These are phyloP conservation scores for Ischnura elegans DNA, from an alignment of 2,888 invertebrate genomes.

Conservation along the genomic window DNA sequence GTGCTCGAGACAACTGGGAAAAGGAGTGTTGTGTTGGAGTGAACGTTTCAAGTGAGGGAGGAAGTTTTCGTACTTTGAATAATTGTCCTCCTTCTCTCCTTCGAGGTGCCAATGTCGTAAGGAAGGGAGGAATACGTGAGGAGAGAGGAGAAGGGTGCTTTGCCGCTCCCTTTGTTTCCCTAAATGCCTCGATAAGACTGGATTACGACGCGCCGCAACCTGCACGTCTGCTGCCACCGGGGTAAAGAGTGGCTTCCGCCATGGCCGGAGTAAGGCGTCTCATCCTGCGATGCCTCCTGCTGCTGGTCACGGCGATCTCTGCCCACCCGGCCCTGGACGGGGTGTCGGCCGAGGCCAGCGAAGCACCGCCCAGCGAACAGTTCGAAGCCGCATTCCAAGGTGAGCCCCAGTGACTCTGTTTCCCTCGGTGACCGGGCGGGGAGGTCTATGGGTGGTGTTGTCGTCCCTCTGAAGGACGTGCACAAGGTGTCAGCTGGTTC, in stretches of 20 bases:
- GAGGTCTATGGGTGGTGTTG: background rate
- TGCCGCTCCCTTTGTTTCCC: background rate
- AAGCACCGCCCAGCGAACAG: conserved; percentile 50
- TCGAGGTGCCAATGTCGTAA: background rate
- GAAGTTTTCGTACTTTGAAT: background rate
- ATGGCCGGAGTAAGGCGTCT: conserved; percentile 47
- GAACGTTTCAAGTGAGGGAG: background rate
- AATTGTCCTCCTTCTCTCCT: background rate
- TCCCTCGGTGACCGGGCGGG: background rate
- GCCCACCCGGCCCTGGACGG: conserved; percentile 49
- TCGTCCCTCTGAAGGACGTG: background rate
- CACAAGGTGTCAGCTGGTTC: background rate
- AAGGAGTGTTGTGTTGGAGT: background rate
- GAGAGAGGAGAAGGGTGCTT: background rate
- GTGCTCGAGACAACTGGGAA: background rate
- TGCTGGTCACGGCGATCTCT: conserved; percentile 43
- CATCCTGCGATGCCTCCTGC: conserved; percentile 39
- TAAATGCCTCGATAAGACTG: conserved; percentile 58
- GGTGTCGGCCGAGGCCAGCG: conserved; percentile 54
- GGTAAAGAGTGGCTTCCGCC: conserved; percentile 11
- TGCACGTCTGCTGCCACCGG: background rate
- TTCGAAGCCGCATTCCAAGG: conserved; percentile 64
- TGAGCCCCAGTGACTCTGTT: background rate
- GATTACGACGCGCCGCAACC: conserved; percentile 39
- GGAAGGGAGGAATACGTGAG: background rate